Base-by-base conservation (phyloP, 2,797 vertebrate species). In the Streptopelia turtur region DNA sequence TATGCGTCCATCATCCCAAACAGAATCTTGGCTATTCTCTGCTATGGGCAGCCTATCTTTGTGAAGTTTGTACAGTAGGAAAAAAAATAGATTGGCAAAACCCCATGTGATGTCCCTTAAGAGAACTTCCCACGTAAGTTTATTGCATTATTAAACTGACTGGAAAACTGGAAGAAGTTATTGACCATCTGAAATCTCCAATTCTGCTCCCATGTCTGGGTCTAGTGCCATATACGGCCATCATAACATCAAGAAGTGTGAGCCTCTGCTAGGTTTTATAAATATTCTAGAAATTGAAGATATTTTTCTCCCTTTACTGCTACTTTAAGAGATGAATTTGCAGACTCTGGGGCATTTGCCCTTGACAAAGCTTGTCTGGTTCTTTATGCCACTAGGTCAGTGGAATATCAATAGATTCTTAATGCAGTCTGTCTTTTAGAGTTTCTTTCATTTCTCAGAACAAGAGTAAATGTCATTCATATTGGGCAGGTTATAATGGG, bases 341-440 rank as follows among this genome's bases (percentile, higher is more conserved):
- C 35, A 94, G 91, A 78, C 76, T 77, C 78, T 64, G 50, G 64
- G 76, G 68, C 47, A 80, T 94, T 94, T 97, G 89, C 87, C 91
- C 93, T 95, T 92, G 94, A 93, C 85, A 94, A 92, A 95, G 66
- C 52, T 93, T 95, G 68, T 85, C 95, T 94, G 83, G 75, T 82
- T 90, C 75, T 59, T n/a, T 96, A 71, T 88, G 85, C 63, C 64
- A 93, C 33, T 79, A 92, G 94, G 84, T 88, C 96, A 97, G 96
- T 91, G 90, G 81, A 95, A 85, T 96, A 97, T 96, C 96, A 97
- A 90, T 97, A 96, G 94, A 89, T 91, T 95, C 94, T 83, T 93
- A 95, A 96, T 89, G 91, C 59, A 81, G 55, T 61, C 93, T 89
- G 90, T 92, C 91, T 95, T 96, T 83, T 83, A 78, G 87, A 91